Evolutionary conservation across 2,888 invertebrate species (phyloP), one percentile per base, ranked within the genome.

Genomic region (Saturnia pavonia): DNA sequence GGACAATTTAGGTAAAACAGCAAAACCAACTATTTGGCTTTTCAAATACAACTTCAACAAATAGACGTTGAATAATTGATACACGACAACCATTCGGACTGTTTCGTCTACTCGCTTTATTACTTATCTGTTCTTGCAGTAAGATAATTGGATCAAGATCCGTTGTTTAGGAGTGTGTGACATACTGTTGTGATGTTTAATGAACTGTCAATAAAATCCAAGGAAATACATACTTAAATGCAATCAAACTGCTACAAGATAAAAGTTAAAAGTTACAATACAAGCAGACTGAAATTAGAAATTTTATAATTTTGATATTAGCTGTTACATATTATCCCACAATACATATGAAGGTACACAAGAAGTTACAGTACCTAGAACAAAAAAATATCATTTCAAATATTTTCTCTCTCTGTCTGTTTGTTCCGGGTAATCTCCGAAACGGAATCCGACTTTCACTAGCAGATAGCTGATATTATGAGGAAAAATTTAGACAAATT

Each of bases 71-170:
- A 84, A 85, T 84, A 85, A 85, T 85, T 84, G 81, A 85, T 82
- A 81, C 76, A 78, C 81, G 77, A 80, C 79, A 81, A 77, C 77
- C 78, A 79, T 78, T 77, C 79, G 73, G 74, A 76, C 75, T 78
- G 79, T 79, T 82, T 80, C 80, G 77, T 80, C 78, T 77, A 78
- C 76, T 75, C 80, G 78, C 85, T 83, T 85, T 83, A 85, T 86
- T 86, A 85, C 86, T 86, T 88, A 87, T 86, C 85, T 83, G 78
- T 85, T 85, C 82, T 82, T 82, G 82, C 82, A 82, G 84, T 84
- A 84, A 82, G 85, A 83, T 89, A 88, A 88, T 89, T 90, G 85
- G 82, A 88, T 88, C 85, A 87, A 86, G 85, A 87, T 87, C 84
- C 86, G 85, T 88, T 88, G 84, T 84, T 86, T 80, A 83, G 81